These are phyloP conservation scores for Paelopatides confundens DNA, from an alignment of 53 echinoderm and acorn worm genomes.

Conservation along the genomic window DNA sequence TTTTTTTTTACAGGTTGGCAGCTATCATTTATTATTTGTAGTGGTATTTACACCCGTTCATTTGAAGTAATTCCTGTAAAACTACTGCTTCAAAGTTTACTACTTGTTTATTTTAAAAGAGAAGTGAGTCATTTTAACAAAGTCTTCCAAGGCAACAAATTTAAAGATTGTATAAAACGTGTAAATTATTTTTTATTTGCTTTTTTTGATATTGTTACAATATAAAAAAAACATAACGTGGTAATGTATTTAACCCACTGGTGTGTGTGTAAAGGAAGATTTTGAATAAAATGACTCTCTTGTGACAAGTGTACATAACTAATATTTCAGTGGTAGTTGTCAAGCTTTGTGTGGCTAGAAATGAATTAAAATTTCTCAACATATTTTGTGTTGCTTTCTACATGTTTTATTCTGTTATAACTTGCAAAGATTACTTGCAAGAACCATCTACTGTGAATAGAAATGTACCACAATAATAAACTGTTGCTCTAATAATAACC, in stretches of 20 bases:
- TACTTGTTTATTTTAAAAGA: not conserved
- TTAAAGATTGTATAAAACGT: slow-evolving; percentile 39
- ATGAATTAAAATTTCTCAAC: not conserved
- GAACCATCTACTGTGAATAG: slow-evolving; percentile 21
- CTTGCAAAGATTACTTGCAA: too few species aligned
- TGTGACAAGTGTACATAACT: slow-evolving; percentile 11
- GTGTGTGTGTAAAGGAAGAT: slow-evolving; percentile 33
- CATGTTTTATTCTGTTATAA: slow-evolving; percentile 34
- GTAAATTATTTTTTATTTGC: slow-evolving; percentile 38
- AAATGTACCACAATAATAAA: slow-evolving; percentile 49
- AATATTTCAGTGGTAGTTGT: slow-evolving; percentile 36
- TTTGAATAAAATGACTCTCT: slow-evolving; percentile 47
- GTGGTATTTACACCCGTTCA: not conserved
- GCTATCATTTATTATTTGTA: too few species aligned
- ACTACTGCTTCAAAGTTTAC: not conserved
- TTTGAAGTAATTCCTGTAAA: not conserved
- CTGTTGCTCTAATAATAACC: not conserved
- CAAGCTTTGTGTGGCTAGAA: slow-evolving; percentile 24
- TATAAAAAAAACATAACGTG: slow-evolving; percentile 20
- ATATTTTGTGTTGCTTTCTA: slow-evolving; percentile 36
- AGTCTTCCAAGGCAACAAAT: slow-evolving; percentile 35
- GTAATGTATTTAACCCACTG: slow-evolving; percentile 12
- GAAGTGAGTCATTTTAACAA: slow-evolving; percentile 45
- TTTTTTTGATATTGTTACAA: slow-evolving; percentile 40
- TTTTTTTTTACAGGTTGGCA: too few species aligned